Percentiles rank a stretch among this genome's conserved stretches.
These are phyloP conservation scores for Oxyruncus cristatus DNA, from an alignment of 2,113 vertebrate species.

Conservation along the genomic window DNA sequence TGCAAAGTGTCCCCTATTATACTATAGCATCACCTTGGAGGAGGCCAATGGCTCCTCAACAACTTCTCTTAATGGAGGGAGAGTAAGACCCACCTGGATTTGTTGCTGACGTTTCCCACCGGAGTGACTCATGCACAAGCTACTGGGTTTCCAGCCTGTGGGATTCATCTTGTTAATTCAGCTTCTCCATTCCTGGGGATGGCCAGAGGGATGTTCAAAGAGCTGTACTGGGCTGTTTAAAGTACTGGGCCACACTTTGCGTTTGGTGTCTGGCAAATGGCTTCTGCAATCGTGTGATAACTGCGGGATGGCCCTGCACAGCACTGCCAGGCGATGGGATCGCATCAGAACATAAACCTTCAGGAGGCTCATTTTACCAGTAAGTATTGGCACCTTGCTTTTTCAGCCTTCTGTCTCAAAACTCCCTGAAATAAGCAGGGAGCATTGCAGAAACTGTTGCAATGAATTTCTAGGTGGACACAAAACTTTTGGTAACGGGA, in stretches of 20 bases:
- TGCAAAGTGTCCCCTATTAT: background rate
- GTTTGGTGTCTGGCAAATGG: fast-evolving
- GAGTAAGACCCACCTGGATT: background rate
- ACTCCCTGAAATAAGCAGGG: background rate
- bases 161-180: background rate
- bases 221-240: background rate
- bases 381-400: background rate
- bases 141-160: fast-evolving
- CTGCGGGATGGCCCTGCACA: background rate
- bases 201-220: background rate
- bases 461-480: background rate
- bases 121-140: fast-evolving
- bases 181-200: background rate
- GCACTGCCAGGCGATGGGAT: fast-evolving
- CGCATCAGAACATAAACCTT: fast-evolving
- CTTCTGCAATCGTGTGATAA: fast-evolving
- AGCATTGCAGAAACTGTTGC: background rate
- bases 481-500: background rate
- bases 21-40: background rate
- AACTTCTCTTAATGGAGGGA: background rate
- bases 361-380: background rate
- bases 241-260: fast-evolving
- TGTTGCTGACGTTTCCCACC: background rate
- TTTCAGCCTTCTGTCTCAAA: background rate
- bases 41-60: background rate